These are phyloP conservation scores for Sarcophaga caerulescens DNA, from an alignment of 2,888 invertebrate genomes.

Conservation along the genomic window DNA sequence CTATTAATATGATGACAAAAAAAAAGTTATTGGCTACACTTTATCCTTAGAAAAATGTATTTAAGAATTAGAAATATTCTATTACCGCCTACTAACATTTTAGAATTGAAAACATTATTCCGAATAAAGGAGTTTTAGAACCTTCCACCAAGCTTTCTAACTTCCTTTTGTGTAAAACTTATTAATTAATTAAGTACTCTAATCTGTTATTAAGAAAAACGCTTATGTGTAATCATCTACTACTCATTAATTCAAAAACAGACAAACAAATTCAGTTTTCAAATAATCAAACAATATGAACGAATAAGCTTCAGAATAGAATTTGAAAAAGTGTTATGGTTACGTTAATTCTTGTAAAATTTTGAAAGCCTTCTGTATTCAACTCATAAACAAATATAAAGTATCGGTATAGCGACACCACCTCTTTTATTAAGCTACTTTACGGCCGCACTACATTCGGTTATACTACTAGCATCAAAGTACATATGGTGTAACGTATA, in stretches of 20 bases:
- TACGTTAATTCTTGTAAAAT: background rate
- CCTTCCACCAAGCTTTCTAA: constrained; percentile 46
- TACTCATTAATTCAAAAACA: constrained; percentile 33
- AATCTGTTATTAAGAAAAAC: too few relatives aligned
- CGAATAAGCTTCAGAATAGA: background rate
- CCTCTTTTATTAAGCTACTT: too few relatives aligned
- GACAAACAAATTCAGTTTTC: constrained; percentile 58
- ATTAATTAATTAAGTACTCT: too few relatives aligned
- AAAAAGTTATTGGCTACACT: background rate
- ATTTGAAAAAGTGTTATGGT: background rate
- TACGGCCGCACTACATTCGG: too few relatives aligned
- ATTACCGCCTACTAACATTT: constrained; percentile 27
- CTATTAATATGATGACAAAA: too few relatives aligned
- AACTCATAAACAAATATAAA: too few relatives aligned
- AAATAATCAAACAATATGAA: background rate
- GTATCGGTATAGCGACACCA: too few relatives aligned
- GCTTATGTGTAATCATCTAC: too few relatives aligned
- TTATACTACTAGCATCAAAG: too few relatives aligned
- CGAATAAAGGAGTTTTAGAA: constrained; percentile 63
- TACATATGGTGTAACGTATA: too few relatives aligned
- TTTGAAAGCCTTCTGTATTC: too few relatives aligned
- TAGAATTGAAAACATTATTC: background rate
- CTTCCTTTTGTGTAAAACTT: background rate
- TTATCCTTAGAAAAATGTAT: constrained; percentile 20
- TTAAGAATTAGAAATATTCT: constrained; percentile 28